Evolutionary conservation across 1,140 invertebrate species (phyloP), one percentile per base, ranked within the genome.

Genomic region (Cydia splendana): DNA sequence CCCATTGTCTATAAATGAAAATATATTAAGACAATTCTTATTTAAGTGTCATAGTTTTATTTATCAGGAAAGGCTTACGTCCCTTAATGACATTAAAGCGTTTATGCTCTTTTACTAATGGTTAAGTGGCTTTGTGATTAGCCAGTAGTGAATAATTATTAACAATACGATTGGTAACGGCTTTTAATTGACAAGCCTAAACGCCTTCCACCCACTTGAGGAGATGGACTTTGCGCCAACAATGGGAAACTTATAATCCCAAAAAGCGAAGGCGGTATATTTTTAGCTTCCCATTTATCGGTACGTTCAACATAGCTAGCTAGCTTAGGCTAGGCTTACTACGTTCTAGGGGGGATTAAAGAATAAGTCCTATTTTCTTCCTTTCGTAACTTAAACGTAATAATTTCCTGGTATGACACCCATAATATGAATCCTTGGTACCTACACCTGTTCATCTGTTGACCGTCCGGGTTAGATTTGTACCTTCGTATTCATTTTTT

Each of bases 81-180:
- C 57, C 4, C 15, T 20, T n/a, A n/a, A 24, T 0, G 24, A 10
- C 9, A 20, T 3, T 24, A 20, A 24, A 24, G 9, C 2, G 24
- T 20, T 62, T 62, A 62, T 24, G 20, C 57, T 62, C 20, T 62
- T 62, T 62, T 24, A 62, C 57, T 10, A 62, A 20, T 62, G 12
- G 13, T 48, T 48, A 45, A 45, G 45, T 12, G 4, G 57, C n/a
- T 24, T 7, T 24, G 20, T 62, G 57, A 62, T 62, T 62, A 62
- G 57, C 20, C n/a, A 62, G 57, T 62, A 62, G 9, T 62, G 57
- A 62, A 62, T 62, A 62, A 62, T 62, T 62, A 62, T 53, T 20
- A 24, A 62, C 57, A 62, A 62, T 62, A 24, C n/a, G 57, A 24
- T 24, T 62, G 57, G 57, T 62, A 62, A 62, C 57, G 57, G 57